phyloP scores from a whole-genome alignment of 2,113 vertebrate species.

The Myiagra hebetior region DNA sequence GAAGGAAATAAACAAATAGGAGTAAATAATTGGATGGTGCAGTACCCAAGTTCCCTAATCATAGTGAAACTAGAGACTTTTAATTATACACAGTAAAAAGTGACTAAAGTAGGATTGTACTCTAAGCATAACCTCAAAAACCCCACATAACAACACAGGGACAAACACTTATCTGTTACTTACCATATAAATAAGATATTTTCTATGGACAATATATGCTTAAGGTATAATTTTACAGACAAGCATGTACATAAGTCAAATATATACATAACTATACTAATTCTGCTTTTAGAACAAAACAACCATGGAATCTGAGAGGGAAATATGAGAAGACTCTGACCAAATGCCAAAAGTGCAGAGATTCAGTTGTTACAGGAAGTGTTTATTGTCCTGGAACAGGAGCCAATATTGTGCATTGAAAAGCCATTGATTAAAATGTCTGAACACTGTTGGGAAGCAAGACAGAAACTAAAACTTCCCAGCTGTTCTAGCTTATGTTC shows the following conservation, averaged over 20 bases:
- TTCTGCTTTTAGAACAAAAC: neutral
- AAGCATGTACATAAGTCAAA: neutral
- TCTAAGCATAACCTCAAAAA: neutral
- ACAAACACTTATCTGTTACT: neutral
- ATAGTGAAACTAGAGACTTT: neutral
- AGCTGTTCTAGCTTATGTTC: neutral
- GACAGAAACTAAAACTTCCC: slow-evolving; percentile 8
- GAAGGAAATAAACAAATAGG: neutral
- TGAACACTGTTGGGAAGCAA: neutral
- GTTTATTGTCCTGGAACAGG: slow-evolving; percentile 6
- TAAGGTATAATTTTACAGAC: neutral
- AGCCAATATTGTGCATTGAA: slow-evolving; percentile 26
- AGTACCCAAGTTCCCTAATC: neutral
- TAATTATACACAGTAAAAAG: neutral
- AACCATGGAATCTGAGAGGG: neutral
- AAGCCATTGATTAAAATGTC: neutral
- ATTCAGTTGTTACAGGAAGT: slow-evolving; percentile 1
- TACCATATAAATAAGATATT: neutral
- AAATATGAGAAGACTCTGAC: neutral
- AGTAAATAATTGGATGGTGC: neutral
- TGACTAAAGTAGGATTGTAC: neutral
- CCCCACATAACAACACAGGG: neutral
- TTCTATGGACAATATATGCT: neutral
- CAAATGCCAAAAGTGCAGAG: neutral
- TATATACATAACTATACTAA: neutral